Evolutionary conservation across 2,888 invertebrate genomes (phyloP), one percentile per base, ranked within the genome.

Genomic region (Conistra vaccinii): DNA sequence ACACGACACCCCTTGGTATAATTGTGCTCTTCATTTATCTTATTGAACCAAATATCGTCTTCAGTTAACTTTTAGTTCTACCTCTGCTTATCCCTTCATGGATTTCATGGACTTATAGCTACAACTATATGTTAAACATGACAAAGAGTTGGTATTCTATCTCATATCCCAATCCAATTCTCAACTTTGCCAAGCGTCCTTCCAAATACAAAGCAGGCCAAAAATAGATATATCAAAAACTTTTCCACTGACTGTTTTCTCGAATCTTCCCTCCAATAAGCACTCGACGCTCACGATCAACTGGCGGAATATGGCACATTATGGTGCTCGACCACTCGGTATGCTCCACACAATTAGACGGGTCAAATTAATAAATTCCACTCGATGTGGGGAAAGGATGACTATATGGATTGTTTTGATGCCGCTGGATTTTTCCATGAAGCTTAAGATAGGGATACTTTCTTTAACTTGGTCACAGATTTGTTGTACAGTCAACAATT

Each of bases 321-420:
- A 55, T 63, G 62, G 53, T 71, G 10, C 39, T 29, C 57, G 61
- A 55, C 23, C 68, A 57, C 23, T 51, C 32, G 17, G 70, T 51
- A 32, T 26, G 76, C 73, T 66, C 61, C 70, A 32, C 61, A 83
- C 84, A 82, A 83, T 88, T 86, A 83, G 65, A 55, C 76, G 71
- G 88, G 88, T 88, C 88, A 88, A 83, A 87, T 88, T 87, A 85
- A 87, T 86, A 81, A 73, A 62, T 83, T 79, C 75, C 51, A 35
- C 35, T 57, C 75, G 48, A 65, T 79, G 26, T 68, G 70, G 80
- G 80, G 61, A 75, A 78, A 80, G 61, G 53, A 67, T 58, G 61
- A 63, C 69, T 66, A 62, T 70, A 70, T 61, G 48, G 39, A 83
- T 65, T 61, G 74, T 83, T 35, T 23, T 79, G 53, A 32, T 58